Conservation (phyloP, 2,113 vertebrate genomes). For the Xyrauchen texanus region DNA sequence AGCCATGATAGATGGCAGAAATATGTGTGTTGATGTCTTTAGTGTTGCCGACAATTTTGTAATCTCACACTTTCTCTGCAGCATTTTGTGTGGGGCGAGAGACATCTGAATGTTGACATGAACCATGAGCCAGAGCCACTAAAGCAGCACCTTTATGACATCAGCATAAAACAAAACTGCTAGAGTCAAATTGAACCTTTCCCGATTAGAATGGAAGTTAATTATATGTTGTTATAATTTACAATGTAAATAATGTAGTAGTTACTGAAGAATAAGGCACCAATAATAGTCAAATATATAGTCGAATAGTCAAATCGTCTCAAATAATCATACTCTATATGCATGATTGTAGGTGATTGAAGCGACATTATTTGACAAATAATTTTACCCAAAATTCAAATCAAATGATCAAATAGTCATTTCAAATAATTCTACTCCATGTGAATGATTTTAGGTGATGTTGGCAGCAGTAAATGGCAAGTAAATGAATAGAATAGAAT, state of each 20-base stretch:
- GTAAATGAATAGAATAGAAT: too few species aligned
- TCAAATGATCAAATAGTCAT: too few species aligned
- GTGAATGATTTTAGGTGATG: too few species aligned
- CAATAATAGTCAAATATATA: too few species aligned
- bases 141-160: neutral
- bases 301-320: too few species aligned
- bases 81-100: constrained; percentile 64
- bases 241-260: neutral
- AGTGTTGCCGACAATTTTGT: constrained; percentile 82
- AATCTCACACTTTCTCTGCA: constrained; percentile 64
- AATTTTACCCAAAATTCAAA: too few species aligned
- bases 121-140: constrained; percentile 27
- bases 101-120: constrained; percentile 60
- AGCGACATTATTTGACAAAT: too few species aligned
- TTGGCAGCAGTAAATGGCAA: too few species aligned
- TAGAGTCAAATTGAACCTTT: neutral
- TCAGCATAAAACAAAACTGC: neutral
- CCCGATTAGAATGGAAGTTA: neutral
- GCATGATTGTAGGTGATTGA: too few species aligned
- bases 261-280: neutral
- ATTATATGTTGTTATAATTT: neutral
- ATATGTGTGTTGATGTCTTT: constrained; percentile 81
- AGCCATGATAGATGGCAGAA: constrained; percentile 80
- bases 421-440: too few species aligned
- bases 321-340: too few species aligned